Percentiles rank a stretch among this genome's conserved stretches.
These are phyloP conservation scores for Apocrypta bakeri DNA, from an alignment of 1,140 invertebrate species.

Conservation along the genomic window DNA sequence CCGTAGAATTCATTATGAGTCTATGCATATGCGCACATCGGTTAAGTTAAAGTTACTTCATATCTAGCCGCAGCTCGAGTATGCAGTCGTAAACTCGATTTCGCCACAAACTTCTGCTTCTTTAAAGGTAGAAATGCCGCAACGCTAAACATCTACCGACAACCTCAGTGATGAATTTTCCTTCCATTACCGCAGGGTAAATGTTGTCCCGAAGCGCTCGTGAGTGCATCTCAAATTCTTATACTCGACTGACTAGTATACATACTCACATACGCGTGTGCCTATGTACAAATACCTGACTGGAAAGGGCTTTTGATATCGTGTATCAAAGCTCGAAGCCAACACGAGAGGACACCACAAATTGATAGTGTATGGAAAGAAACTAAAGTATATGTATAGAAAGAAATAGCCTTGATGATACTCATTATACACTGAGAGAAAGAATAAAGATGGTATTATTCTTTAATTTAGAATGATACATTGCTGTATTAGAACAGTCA, in stretches of 20 bases:
- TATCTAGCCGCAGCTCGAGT: neutral
- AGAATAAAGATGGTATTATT: no score
- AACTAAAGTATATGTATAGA: no score
- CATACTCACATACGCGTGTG: neutral
- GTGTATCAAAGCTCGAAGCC: neutral
- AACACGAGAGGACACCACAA: no score
- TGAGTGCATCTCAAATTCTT: neutral
- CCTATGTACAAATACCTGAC: neutral
- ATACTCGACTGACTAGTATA: neutral
- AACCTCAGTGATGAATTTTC: conserved; percentile 26
- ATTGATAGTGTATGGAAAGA: no score
- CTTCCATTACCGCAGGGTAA: conserved; percentile 38
- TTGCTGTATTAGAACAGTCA: no score
- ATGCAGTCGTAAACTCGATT: conserved; percentile 23
- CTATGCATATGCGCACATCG: neutral
- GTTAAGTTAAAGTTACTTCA: neutral
- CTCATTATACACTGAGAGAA: no score
- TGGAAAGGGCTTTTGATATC: neutral
- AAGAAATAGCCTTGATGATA: no score
- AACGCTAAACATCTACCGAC: neutral
- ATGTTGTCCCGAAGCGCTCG: neutral
- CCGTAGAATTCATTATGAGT: conserved; percentile 3
- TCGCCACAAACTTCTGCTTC: neutral
- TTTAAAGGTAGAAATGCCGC: neutral
- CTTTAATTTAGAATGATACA: no score